Percentiles rank a stretch among this genome's conserved stretches.
Conservation (phyloP, 2,888 invertebrate species). For the Omphaloscelis lunosa region DNA sequence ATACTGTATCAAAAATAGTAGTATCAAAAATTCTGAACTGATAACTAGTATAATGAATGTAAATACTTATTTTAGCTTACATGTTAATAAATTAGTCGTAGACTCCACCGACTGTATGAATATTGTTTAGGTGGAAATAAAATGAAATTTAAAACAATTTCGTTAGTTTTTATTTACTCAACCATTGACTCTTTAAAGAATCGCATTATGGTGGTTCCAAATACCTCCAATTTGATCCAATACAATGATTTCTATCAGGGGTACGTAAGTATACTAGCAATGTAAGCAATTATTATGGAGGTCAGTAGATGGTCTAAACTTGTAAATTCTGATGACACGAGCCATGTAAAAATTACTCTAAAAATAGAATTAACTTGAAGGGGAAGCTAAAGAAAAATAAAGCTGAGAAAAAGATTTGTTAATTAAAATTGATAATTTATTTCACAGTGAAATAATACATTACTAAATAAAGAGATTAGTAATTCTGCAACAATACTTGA, state of each 20-base stretch:
- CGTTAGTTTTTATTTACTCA: constrained; percentile 55
- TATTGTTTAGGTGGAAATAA: constrained; percentile 78
- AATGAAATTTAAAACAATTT: constrained; percentile 68
- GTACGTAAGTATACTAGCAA: neutral
- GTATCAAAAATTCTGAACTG: constrained; percentile 60
- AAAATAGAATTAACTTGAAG: neutral
- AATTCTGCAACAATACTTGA: constrained; percentile 27
- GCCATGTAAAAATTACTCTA: neutral
- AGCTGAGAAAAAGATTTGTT: constrained; percentile 46
- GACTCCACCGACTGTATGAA: constrained; percentile 76
- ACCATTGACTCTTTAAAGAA: neutral
- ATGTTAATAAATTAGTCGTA: constrained; percentile 73
- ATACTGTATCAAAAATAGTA: neutral
- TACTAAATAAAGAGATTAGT: constrained; percentile 29
- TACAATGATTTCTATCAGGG: neutral
- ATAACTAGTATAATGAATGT: constrained; percentile 60
- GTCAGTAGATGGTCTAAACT: neutral
- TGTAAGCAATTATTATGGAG: neutral
- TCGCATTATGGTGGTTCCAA: neutral
- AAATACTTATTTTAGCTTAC: constrained; percentile 68
- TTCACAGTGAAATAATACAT: constrained; percentile 47
- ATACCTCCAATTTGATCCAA: neutral
- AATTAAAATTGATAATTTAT: constrained; percentile 57
- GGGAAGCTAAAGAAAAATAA: constrained; percentile 27
- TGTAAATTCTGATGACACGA: neutral